Evolutionary conservation across 2,797 vertebrate species (phyloP).

Genomic region (Furcifer pardalis): DNA sequence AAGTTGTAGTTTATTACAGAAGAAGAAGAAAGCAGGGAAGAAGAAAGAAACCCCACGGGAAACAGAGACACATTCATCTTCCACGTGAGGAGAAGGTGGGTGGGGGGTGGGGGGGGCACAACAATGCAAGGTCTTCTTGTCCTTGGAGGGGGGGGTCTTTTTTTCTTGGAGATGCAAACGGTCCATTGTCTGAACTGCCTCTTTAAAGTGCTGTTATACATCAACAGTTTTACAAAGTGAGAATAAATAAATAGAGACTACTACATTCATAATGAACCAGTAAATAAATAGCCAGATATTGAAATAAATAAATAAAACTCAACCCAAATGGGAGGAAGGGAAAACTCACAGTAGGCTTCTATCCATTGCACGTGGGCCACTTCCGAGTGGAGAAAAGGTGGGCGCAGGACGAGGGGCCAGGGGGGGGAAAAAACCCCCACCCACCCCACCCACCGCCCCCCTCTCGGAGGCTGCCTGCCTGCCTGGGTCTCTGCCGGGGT

Average conservation of each 20-base stretch:
- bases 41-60: not conserved
- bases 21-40: constrained; percentile 43
- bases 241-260: constrained; percentile 22
- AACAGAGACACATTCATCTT: not conserved
- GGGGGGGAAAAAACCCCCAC: not conserved
- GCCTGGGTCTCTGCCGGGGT: too few species aligned
- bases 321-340: constrained; percentile 77
- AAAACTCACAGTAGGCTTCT: constrained; percentile 82
- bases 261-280: constrained; percentile 63
- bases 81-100: too few species aligned
- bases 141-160: not conserved
- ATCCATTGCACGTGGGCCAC: constrained; percentile 95
- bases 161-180: too few species aligned
- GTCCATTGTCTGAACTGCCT: not conserved
- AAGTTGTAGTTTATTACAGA: constrained; percentile 73
- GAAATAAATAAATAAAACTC: constrained; percentile 71
- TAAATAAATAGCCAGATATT: constrained; percentile 77
- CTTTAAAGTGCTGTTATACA: constrained; percentile 94
- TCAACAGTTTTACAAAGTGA: constrained; percentile 54
- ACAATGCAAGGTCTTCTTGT: too few species aligned
- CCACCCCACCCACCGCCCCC: not conserved
- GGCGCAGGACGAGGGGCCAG: constrained; percentile 48
- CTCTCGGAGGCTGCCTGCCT: too few species aligned
- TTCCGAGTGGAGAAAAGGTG: constrained; percentile 64
- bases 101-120: too few species aligned